Conservation (phyloP, 2,797 vertebrate genomes). For the Leucoraja ocellata region DNA sequence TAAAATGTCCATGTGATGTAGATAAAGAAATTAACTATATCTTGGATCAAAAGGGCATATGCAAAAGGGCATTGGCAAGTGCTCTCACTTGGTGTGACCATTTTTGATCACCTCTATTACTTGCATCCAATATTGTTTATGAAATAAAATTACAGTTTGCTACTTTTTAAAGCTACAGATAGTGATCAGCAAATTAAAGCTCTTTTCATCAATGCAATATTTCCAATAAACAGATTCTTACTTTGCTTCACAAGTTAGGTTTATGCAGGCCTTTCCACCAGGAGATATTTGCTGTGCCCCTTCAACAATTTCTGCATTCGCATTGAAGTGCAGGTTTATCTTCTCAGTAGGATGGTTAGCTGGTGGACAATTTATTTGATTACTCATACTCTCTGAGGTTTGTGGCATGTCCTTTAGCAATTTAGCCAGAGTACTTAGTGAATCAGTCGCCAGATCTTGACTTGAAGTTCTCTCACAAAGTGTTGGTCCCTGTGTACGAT, state of each 20-base stretch:
- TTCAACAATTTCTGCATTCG: background rate
- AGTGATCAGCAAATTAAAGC: background rate
- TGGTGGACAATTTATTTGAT: background rate
- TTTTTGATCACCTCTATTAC: background rate
- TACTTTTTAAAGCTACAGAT: background rate
- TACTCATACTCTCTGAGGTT: background rate
- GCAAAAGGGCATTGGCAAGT: background rate
- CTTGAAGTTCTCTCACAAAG: background rate
- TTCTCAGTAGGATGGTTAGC: constrained; percentile 39
- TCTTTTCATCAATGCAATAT: background rate
- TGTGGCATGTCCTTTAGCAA: background rate
- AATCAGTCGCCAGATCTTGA: background rate
- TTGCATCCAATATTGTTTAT: background rate
- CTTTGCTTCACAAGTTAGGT: constrained; percentile 55
- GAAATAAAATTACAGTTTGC: background rate
- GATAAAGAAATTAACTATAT: background rate
- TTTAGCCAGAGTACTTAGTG: background rate
- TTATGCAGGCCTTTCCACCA: constrained; percentile 48
- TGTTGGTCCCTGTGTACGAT: background rate
- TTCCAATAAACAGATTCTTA: constrained; percentile 45
- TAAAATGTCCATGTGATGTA: background rate
- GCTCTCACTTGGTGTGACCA: background rate
- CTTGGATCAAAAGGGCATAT: background rate
- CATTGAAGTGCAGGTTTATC: background rate
- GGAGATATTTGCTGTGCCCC: constrained; percentile 49